Percentiles rank a stretch among this genome's conserved stretches.
Evolutionary conservation across 1,140 invertebrate genomes (phyloP).

Genomic region (Reticulitermes speratus): DNA sequence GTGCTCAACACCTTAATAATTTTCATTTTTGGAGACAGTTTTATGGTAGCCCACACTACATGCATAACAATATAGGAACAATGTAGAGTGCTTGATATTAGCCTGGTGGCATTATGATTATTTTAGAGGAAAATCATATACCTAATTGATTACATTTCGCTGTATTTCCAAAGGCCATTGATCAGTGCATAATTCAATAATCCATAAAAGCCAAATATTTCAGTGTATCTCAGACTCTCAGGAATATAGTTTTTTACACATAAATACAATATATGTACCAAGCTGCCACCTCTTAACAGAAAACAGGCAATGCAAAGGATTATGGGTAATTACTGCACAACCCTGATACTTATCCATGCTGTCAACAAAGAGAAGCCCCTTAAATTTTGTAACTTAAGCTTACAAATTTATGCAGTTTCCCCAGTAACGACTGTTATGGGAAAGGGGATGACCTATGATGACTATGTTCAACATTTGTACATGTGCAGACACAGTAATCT

Average conservation of each 20-base stretch:
- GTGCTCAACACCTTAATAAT: background rate
- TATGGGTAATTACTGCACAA: background rate
- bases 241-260: background rate
- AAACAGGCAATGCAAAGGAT: conserved; percentile 3
- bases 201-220: background rate
- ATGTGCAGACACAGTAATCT: background rate
- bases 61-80: background rate
- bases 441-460: background rate
- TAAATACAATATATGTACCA: conserved; percentile 1
- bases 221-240: background rate
- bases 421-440: background rate
- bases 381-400: background rate
- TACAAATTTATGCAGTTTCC: background rate
- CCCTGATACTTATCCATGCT: background rate
- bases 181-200: background rate
- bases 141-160: background rate
- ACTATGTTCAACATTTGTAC: background rate
- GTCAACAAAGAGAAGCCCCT: background rate
- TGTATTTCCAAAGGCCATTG: conserved; percentile 9
- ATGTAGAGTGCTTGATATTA: background rate
- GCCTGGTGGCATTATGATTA: background rate
- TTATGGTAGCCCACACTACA: background rate
- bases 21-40: background rate
- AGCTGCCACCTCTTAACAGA: background rate
- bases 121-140: background rate